phyloP scores from a whole-genome alignment of 2,113 vertebrate species.

The Thamnaconus septentrionalis region DNA sequence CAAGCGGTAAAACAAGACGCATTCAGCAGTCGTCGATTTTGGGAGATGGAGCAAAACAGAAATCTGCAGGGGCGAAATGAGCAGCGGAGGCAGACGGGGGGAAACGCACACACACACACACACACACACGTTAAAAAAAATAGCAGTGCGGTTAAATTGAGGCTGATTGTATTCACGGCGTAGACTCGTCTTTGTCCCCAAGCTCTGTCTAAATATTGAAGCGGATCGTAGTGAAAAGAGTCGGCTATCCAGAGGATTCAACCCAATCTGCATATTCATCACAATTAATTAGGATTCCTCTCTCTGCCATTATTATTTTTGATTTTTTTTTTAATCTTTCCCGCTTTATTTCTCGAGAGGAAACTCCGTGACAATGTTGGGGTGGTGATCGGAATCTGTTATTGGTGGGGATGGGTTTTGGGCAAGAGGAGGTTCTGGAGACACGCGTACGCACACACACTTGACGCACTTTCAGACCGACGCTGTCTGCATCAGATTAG shows the following conservation, averaged over 20 bases:
- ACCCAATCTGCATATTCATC: slow-evolving; percentile 77
- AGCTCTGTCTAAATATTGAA: slow-evolving; percentile 74
- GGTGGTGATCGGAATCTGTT: slow-evolving; percentile 69
- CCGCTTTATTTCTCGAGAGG: slow-evolving; percentile 71
- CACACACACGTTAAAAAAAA: slow-evolving; percentile 20
- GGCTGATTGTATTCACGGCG: slow-evolving; percentile 63
- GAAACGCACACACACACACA: background rate
- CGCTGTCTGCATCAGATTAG: slow-evolving; percentile 73
- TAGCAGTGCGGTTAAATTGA: slow-evolving; percentile 53
- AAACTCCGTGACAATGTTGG: slow-evolving; percentile 63
- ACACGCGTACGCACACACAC: slow-evolving; percentile 20
- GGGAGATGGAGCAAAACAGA: too few species aligned
- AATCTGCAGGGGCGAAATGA: slow-evolving; percentile 12
- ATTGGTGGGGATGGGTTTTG: slow-evolving; percentile 32
- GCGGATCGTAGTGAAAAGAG: slow-evolving; percentile 64
- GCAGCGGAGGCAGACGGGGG: slow-evolving; percentile 20
- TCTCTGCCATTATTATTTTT: slow-evolving; percentile 50
- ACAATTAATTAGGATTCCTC: slow-evolving; percentile 75
- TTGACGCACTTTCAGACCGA: slow-evolving; percentile 27
- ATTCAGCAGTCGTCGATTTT: too few species aligned
- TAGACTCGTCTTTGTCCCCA: slow-evolving; percentile 64
- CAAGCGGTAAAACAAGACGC: too few species aligned
- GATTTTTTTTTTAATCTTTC: slow-evolving; percentile 56
- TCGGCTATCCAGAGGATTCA: slow-evolving; percentile 70
- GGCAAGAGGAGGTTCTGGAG: background rate